These are phyloP conservation scores for Sebastiscus albofasciatus DNA, from an alignment of 2,797 vertebrate genomes.

Conservation along the genomic window DNA sequence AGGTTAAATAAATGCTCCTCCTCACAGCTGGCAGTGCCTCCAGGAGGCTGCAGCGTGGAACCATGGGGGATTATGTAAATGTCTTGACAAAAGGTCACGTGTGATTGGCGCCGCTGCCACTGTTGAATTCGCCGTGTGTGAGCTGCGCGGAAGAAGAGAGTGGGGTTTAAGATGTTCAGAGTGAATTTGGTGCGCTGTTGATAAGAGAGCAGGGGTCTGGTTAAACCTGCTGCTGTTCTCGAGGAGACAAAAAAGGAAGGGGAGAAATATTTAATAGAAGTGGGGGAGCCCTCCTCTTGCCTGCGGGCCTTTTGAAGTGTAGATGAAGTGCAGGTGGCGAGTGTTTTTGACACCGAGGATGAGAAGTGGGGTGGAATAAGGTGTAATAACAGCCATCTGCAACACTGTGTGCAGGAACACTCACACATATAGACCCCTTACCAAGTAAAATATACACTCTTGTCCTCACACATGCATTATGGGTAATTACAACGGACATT, in stretches of 20 bases:
- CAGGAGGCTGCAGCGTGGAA: conserved; percentile 55
- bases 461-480: conserved; percentile 45
- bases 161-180: conserved; percentile 32
- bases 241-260: conserved; percentile 39
- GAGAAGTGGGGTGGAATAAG: conserved; percentile 45
- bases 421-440: conserved; percentile 17
- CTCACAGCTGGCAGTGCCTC: conserved; percentile 56
- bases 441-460: conserved; percentile 45
- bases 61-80: conserved; percentile 79
- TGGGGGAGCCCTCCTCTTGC: conserved; percentile 39
- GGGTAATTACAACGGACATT: conserved; percentile 63
- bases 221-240: conserved; percentile 41
- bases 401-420: conserved; percentile 24
- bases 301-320: conserved; percentile 69
- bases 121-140: conserved; percentile 29
- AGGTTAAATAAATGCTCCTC: conserved; percentile 68
- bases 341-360: conserved; percentile 66
- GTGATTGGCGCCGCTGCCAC: conserved; percentile 54
- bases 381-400: conserved; percentile 46
- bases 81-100: conserved; percentile 68
- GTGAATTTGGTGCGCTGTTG: conserved; percentile 39
- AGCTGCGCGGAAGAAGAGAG: not conserved
- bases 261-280: conserved; percentile 47
- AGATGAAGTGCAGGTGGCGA: conserved; percentile 72
- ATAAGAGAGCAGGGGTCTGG: conserved; percentile 41